Percentiles rank a stretch among this genome's conserved stretches.
Conservation (phyloP, 2,888 invertebrate species). For the Pseudococcus longispinus region DNA sequence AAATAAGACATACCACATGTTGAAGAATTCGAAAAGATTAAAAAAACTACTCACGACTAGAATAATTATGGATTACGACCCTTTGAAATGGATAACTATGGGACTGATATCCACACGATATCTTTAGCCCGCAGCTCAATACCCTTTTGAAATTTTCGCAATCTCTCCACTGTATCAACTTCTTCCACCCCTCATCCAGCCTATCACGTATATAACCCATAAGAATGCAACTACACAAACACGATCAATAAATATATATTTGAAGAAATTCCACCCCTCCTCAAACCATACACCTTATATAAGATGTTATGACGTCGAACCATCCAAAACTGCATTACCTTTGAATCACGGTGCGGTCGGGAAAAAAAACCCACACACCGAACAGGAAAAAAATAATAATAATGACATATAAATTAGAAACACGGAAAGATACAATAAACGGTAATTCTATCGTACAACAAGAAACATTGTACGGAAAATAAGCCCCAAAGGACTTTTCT, state of each 20-base stretch:
- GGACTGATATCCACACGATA: too few species aligned
- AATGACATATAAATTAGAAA: constrained; percentile 37
- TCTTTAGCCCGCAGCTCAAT: too few species aligned
- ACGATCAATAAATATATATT: background rate
- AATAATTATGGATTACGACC: too few species aligned
- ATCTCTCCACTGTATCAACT: too few species aligned
- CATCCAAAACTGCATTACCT: background rate
- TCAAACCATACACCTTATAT: background rate
- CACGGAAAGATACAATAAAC: constrained; percentile 41
- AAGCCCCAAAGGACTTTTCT: constrained; percentile 44
- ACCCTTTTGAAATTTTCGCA: too few species aligned
- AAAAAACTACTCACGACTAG: too few species aligned
- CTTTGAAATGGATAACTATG: too few species aligned
- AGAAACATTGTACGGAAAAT: constrained; percentile 44
- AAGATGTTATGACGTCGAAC: background rate
- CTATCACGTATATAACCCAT: too few species aligned
- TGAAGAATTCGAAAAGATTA: too few species aligned
- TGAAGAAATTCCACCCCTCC: background rate
- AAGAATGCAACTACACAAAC: background rate
- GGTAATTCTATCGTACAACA: constrained; percentile 43
- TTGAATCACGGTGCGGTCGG: background rate
- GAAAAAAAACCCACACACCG: background rate
- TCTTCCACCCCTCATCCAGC: too few species aligned
- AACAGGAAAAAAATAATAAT: background rate
- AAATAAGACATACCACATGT: too few species aligned